Evolutionary conservation across 2,797 vertebrate species (phyloP).

Genomic region (Zonotrichia albicollis): DNA sequence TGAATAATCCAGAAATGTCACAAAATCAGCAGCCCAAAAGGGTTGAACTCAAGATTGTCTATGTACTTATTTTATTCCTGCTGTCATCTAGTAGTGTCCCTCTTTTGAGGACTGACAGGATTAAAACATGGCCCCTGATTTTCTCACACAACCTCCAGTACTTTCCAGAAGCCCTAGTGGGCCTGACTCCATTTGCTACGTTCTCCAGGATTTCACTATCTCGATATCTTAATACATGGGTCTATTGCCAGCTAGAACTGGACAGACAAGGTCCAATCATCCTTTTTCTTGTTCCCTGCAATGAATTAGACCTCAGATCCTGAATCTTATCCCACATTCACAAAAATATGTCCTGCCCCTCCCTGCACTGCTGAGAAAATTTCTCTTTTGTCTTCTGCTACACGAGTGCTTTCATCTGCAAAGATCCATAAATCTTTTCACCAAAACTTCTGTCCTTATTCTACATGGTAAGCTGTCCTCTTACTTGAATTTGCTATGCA

Average conservation of each 20-base stretch:
- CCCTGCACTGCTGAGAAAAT: neutral
- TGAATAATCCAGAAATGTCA: neutral
- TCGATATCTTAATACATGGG: neutral
- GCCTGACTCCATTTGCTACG: neutral
- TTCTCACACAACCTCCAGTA: neutral
- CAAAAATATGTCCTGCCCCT: rapidly evolving
- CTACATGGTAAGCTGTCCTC: neutral
- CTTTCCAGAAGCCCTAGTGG: neutral
- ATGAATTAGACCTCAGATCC: neutral
- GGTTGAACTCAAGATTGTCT: neutral
- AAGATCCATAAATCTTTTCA: neutral
- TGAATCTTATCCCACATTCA: neutral
- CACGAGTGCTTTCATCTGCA: neutral
- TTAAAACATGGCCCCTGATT: neutral
- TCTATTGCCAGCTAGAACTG: neutral
- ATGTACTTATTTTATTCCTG: neutral
- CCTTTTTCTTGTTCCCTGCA: neutral
- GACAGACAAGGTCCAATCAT: neutral
- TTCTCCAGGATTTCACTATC: neutral
- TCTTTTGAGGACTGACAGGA: neutral
- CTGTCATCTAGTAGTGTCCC: neutral
- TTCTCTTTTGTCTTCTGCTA: neutral
- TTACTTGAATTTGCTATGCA: neutral
- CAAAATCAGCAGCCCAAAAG: neutral
- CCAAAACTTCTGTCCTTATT: neutral